phyloP scores from a whole-genome alignment of 2,797 vertebrate species.

The Triplophysa yarkandensis region DNA sequence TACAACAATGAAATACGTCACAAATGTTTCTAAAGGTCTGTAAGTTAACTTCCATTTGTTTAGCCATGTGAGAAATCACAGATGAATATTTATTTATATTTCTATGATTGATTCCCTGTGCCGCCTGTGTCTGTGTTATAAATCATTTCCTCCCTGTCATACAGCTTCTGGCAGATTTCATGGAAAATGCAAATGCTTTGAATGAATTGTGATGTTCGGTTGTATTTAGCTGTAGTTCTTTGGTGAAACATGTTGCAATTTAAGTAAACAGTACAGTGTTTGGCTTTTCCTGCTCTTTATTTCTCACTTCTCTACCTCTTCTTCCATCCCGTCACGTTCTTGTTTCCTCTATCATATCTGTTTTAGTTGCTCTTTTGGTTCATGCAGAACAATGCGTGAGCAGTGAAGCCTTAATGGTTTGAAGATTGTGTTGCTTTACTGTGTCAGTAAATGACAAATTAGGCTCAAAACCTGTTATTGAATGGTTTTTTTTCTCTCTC shows the following conservation, averaged over 20 bases:
- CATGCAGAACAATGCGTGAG: slow-evolving; percentile 2
- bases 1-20: too few species aligned
- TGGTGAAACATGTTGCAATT: too few species aligned
- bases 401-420: neutral
- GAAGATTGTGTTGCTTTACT: neutral
- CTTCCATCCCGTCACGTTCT: neutral
- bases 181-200: slow-evolving; percentile 11
- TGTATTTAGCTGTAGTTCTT: slow-evolving; percentile 1
- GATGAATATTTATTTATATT: neutral
- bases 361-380: slow-evolving; percentile 73
- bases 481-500: neutral
- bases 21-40: too few species aligned
- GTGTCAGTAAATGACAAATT: neutral
- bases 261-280: neutral
- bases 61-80: neutral
- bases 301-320: slow-evolving; percentile 1
- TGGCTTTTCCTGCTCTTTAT: slow-evolving; percentile 35
- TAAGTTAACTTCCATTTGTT: too few species aligned
- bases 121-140: slow-evolving; percentile 6
- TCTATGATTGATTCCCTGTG: neutral
- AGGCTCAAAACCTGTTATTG: neutral
- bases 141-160: slow-evolving; percentile 40
- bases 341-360: slow-evolving; percentile 8
- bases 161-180: slow-evolving; percentile 56
- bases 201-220: slow-evolving; percentile 22